phyloP scores from a whole-genome alignment of 2,888 invertebrate species.

The Drosophila peninsularis region DNA sequence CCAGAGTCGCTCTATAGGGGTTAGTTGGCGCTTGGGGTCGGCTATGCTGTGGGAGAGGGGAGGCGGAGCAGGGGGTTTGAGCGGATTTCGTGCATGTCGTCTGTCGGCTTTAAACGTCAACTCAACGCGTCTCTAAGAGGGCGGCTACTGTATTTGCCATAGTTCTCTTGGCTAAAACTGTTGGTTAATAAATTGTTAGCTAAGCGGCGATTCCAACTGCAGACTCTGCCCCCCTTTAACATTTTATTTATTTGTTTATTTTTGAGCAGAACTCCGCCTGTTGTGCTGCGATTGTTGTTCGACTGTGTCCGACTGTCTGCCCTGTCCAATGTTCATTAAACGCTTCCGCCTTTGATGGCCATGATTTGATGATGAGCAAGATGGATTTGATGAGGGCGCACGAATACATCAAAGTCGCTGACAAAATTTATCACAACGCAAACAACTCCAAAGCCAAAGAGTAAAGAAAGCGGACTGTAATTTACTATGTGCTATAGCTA shows the following conservation, averaged over 20 bases:
- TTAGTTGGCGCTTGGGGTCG: neutral
- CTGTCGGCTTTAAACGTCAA: constrained; percentile 73
- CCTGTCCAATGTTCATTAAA: constrained; percentile 66
- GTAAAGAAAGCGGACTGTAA: too few species aligned
- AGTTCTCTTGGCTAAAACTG: constrained; percentile 36
- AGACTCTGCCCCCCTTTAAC: constrained; percentile 8
- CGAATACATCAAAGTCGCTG: constrained; percentile 45
- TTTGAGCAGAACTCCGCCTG: constrained; percentile 39
- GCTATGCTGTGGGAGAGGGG: neutral
- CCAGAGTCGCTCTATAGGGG: neutral
- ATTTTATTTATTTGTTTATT: constrained; percentile 49
- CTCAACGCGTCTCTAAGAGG: constrained; percentile 44
- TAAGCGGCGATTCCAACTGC: constrained; percentile 51
- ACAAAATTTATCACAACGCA: constrained; percentile 27
- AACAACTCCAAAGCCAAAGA: too few species aligned
- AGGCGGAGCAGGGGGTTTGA: constrained; percentile 21
- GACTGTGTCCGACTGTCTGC: constrained; percentile 3
- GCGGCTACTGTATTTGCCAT: constrained; percentile 46
- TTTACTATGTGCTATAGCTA: too few species aligned
- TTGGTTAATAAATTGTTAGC: constrained; percentile 49
- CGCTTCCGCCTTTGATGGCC: constrained; percentile 65
- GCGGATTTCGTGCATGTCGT: constrained; percentile 71
- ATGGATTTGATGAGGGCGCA: constrained; percentile 43
- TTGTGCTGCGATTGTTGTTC: constrained; percentile 46
- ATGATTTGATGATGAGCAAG: constrained; percentile 30